phyloP scores from a whole-genome alignment of 1,140 invertebrate species.

The Magallana ariakensis region DNA sequence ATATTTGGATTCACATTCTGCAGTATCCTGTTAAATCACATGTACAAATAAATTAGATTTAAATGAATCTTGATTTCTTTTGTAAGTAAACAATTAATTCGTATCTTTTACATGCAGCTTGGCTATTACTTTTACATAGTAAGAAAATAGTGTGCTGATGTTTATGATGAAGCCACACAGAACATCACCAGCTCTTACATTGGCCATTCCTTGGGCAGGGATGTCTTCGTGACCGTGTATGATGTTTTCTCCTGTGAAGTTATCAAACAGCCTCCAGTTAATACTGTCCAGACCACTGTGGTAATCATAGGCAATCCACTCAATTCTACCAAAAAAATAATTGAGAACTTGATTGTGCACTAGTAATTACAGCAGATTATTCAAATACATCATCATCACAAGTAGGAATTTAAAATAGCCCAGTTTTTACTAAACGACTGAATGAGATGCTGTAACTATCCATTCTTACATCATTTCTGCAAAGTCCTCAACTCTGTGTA shows the following conservation, averaged over 20 bases:
- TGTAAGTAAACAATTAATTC: too few relatives aligned
- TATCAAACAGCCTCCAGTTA: slow-evolving; percentile 62
- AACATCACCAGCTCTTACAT: slow-evolving; percentile 31
- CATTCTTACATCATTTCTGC: slow-evolving; percentile 6
- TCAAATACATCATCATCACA: too few relatives aligned
- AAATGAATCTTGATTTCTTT: background rate
- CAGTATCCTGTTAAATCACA: slow-evolving; percentile 45
- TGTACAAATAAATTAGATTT: background rate
- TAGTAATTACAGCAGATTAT: too few relatives aligned
- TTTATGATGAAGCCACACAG: background rate
- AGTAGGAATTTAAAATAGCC: too few relatives aligned
- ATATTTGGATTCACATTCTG: slow-evolving; percentile 55
- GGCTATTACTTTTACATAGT: too few relatives aligned
- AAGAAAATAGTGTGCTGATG: too few relatives aligned
- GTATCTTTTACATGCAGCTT: too few relatives aligned
- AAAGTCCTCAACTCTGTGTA: slow-evolving; percentile 48
- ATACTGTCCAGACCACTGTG: slow-evolving; percentile 64
- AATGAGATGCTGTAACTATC: too few relatives aligned
- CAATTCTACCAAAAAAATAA: slow-evolving; percentile 52
- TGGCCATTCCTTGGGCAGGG: slow-evolving; percentile 51
- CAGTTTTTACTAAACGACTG: too few relatives aligned
- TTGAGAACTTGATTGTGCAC: too few relatives aligned
- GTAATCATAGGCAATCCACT: slow-evolving; percentile 64
- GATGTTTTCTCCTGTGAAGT: slow-evolving; percentile 51
- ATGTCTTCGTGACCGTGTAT: slow-evolving; percentile 61